Base-by-base conservation (phyloP, 2,888 invertebrate species). In the Limnephilus lunatus region DNA sequence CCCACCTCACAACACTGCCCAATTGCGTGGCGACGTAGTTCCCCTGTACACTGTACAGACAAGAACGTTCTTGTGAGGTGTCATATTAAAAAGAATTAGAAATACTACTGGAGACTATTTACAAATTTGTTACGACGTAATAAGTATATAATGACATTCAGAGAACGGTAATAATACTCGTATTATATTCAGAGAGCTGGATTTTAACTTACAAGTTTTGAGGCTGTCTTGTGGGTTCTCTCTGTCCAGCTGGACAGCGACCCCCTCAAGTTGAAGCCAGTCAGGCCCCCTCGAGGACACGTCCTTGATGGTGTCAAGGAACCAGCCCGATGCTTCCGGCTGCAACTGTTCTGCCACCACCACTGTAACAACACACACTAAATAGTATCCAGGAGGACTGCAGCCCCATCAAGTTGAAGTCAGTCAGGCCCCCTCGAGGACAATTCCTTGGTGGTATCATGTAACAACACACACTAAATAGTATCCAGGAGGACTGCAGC, bases 161-260 rank as follows among this genome's bases (percentile, higher is more conserved):
- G 39, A 39, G 39, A 39, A 44, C 11, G 5, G 44, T 44, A 1
- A 2, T 44, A 12, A 44, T 44, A n/a, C n/a, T n/a, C n/a, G n/a
- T n/a, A 44, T 44, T 44, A 44, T 12, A 12, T 44, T 12, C 44
- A 11, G 2, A 44, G 44, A 44, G 44, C 12, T 12, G 44, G 11
- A 44, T 12, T 12, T 12, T 44, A 12, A 48, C 92, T 93, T 90
- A 94, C 96, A 91, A 93, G 94, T 95, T 68, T 95, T 94, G 87
- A 95, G 95, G 48, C 95, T 95, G 81, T 95, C 95, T 0, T 95
- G 95, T 81, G 96, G 96, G 2, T 95, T 94, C 89, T 95, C 95
- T 91, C 96, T 94, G 90, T 96, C 95, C 53, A 96, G 90, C 2
- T 94, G 92, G 0, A 96, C 94, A 9, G 96, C 93, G 2, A 94